Percentiles rank a stretch among this genome's conserved stretches.
These are phyloP conservation scores for Apolygus lucorum DNA, from an alignment of 1,140 invertebrate species.

Conservation along the genomic window DNA sequence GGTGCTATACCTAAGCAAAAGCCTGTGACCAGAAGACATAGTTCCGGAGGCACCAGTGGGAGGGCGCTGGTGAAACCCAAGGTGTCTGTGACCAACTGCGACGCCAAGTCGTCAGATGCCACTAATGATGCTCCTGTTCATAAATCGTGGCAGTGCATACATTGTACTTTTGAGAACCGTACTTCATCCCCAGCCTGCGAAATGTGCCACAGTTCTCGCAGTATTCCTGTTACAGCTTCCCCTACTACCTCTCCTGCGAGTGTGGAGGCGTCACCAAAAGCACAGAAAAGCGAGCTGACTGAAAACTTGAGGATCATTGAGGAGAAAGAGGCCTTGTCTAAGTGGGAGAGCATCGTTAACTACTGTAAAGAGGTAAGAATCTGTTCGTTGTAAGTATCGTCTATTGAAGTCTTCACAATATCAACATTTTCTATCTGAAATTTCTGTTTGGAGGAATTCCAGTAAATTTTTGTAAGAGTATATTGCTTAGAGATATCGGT, in stretches of 20 bases:
- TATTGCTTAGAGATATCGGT: too few species aligned
- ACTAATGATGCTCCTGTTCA: background rate
- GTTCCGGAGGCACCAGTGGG: conserved; percentile 18
- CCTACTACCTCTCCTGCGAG: conserved; percentile 26
- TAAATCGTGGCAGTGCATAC: conserved; percentile 60
- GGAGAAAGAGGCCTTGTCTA: conserved; percentile 69
- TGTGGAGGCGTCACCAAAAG: conserved; percentile 16
- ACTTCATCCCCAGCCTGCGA: conserved; percentile 59
- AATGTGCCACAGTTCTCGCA: conserved; percentile 64
- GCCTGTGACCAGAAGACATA: conserved; percentile 27
- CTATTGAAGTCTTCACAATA: too few species aligned
- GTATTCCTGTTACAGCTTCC: conserved; percentile 30
- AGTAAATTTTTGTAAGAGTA: too few species aligned
- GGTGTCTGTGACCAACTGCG: background rate
- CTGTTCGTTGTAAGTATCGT: background rate
- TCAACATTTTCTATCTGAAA: too few species aligned
- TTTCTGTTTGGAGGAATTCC: too few species aligned
- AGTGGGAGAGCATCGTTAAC: conserved; percentile 74
- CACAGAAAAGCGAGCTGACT: conserved; percentile 67
- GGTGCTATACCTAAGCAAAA: conserved; percentile 38
- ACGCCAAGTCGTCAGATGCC: background rate
- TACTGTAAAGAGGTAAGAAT: conserved; percentile 65
- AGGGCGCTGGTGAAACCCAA: conserved; percentile 10
- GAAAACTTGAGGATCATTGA: conserved; percentile 70
- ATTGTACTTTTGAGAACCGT: conserved; percentile 75